Base-by-base conservation (phyloP, 2,113 vertebrate genomes). In the Scytalopus superciliaris region DNA sequence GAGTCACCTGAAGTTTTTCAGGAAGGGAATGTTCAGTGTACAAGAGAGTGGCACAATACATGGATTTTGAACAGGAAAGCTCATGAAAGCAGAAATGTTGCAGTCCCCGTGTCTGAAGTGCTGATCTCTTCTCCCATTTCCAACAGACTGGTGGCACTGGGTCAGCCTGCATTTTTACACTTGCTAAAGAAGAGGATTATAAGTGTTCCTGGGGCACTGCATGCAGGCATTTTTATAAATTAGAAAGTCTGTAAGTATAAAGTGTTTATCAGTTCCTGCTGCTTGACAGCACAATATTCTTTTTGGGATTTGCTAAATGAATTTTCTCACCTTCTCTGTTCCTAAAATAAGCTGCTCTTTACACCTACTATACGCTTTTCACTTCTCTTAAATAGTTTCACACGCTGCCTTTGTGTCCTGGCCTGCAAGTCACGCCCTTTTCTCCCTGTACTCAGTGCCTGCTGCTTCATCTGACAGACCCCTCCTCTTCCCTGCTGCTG, bases 301-400 rank as follows among this genome's bases (percentile, higher is more conserved):
- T 95, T 49, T 64, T 5, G 49, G 89, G 62, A 87, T 91, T 55
- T 6, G n/a, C n/a, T 89, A 94, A 94, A 96, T 84, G 47, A 93
- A 81, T 94, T 94, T 96, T 96, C 90, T 93, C 95, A 93, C 92
- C 79, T 87, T 87, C 50, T 80, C 78, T 63, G 14, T 74, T 94
- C 68, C 88, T 77, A 80, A 93, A 96, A 96, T 94, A 95, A 96
- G 39, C 59, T 74, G 72, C 84, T 92, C 60, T 96, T 96, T 90
- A 72, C 90, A 96, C 92, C 76, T 90, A 72, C 78, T n/a, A 66
- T 37, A 77, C 30, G 16, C 25, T 96, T 80, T 81, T 63, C 79
- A 76, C 84, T 90, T 28, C 67, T 53, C 64, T 40, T 19, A 31
- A 50, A 35, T 5, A 57, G 49, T 33, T 90, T 64, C 77, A 56